A percentile compares a stretch with the other conserved stretches of the same genome.
phyloP scores from a whole-genome alignment of 2,113 vertebrate species.

The Vulpes lagopus region DNA sequence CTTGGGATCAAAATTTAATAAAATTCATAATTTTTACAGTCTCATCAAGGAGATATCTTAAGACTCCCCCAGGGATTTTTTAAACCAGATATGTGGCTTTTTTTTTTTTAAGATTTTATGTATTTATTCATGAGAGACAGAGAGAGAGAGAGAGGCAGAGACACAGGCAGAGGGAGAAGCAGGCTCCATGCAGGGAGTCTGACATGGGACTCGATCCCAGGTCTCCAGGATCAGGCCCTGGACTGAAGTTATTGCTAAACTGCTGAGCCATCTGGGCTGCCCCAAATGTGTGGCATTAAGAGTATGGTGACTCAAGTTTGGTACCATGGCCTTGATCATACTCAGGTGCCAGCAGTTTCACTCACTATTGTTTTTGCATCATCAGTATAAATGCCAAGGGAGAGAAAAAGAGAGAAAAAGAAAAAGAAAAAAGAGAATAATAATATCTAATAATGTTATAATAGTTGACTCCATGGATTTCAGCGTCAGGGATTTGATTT shows the following conservation, averaged over 20 bases:
- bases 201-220: no score
- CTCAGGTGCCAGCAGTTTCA: background rate
- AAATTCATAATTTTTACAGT: background rate
- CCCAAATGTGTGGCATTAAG: background rate
- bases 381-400: background rate
- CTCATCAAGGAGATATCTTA: slow-evolving; percentile 37
- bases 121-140: no score
- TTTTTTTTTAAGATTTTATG: background rate
- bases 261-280: no score
- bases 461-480: background rate
- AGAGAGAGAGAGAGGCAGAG: no score
- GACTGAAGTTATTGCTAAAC: no score
- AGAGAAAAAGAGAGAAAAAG: background rate
- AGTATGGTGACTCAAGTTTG: background rate
- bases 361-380: background rate
- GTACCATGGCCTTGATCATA: background rate
- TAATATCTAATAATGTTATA: background rate
- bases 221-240: no score
- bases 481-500: slow-evolving; percentile 33
- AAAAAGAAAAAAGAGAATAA: background rate
- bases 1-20: slow-evolving; percentile 10
- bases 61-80: background rate
- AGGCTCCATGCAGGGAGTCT: no score
- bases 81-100: background rate
- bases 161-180: no score